Evolutionary conservation across 2,888 invertebrate genomes (phyloP).

Genomic region (Anaspis maculata): DNA sequence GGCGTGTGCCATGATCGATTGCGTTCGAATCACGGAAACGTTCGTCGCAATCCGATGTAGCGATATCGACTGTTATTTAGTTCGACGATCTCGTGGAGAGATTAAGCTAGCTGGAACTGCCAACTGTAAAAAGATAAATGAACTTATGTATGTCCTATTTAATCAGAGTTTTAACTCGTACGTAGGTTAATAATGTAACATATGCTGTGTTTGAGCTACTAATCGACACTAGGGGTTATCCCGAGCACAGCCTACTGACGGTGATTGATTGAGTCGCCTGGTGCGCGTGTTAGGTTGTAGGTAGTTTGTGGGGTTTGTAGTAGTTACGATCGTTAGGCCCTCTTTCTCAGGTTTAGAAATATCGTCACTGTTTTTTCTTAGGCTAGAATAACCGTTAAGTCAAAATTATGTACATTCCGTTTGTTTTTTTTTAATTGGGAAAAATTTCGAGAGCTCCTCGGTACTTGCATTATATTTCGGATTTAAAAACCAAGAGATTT

Average conservation of each 20-base stretch:
- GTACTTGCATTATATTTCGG: too few species aligned
- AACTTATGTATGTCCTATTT: slow-evolving; percentile 40
- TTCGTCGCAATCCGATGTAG: too few species aligned
- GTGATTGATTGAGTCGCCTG: slow-evolving; percentile 16
- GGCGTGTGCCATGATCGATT: too few species aligned
- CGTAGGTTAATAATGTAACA: slow-evolving; percentile 36
- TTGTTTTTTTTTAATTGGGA: too few species aligned
- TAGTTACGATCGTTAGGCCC: slow-evolving; percentile 36
- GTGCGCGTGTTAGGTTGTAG: too few species aligned
- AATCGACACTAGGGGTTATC: too few species aligned
- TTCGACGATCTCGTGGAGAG: slow-evolving; percentile 37
- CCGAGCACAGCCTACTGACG: slow-evolving; percentile 13
- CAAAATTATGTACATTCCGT: too few species aligned
- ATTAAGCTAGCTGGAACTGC: slow-evolving; percentile 45
- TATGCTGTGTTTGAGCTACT: slow-evolving; percentile 32
- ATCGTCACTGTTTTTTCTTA: slow-evolving; percentile 14
- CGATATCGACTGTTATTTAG: slow-evolving; percentile 33
- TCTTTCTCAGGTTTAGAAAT: slow-evolving; percentile 38
- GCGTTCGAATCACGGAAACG: slow-evolving; percentile 14
- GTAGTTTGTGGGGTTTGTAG: slow-evolving; percentile 25
- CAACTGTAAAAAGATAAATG: slow-evolving; percentile 43
- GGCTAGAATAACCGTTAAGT: too few species aligned
- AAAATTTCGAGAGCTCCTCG: too few species aligned
- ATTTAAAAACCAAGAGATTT: slow-evolving; percentile 4
- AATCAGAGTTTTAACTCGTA: slow-evolving; percentile 31